Base-by-base conservation (phyloP, 2,113 vertebrate genomes). In the Dipodomys stephensi region DNA sequence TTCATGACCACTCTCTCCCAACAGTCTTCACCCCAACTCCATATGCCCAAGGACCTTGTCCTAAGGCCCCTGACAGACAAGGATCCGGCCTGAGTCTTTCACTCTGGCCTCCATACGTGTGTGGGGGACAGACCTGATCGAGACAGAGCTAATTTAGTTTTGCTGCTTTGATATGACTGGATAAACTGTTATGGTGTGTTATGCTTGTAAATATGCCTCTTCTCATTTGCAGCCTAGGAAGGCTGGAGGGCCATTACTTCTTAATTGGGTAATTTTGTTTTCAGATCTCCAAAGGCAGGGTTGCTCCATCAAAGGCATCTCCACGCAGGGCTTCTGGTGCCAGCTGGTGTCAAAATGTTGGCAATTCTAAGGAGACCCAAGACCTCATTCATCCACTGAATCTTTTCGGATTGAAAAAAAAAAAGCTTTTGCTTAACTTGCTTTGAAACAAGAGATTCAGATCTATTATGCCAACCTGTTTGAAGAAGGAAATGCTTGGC, bases 211-310 rank as follows among this genome's bases (percentile, higher is more conserved):
- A 98, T 96, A 97, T 85, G 84, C 93, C 96, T 97, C 89, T 88
- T 96, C 96, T 97, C 82, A 83, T 96, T 97, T 96, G 97, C 91
- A 96, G 93, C 73, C 93, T 96, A 83, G 81, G 73, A 97, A 98
- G 67, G 87, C 90, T 96, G 87, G 79, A 97, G 93, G 46, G 69
- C 83, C 77, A 93, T 97, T 98, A 92, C 25, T 23, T 96, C 91
- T 97, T 97, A 97, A 98, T 96, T 97, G 92, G 82, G 92, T 97
- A 97, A 98, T 98, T 97, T 97, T 93, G 97, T 97, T 94, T 96
- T 94, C 71, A 97, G 91, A 94, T 96, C 94, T 98, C 95, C 15
- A 13, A 97, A 97, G 95, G 53, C 87, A 0, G 0, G 46, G 18
- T 67, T 96, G 85, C 60, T 95, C 85, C 57, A 96, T 97, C 90